These are phyloP conservation scores for Halictus ligatus DNA, from an alignment of 2,888 invertebrate genomes.

Conservation along the genomic window DNA sequence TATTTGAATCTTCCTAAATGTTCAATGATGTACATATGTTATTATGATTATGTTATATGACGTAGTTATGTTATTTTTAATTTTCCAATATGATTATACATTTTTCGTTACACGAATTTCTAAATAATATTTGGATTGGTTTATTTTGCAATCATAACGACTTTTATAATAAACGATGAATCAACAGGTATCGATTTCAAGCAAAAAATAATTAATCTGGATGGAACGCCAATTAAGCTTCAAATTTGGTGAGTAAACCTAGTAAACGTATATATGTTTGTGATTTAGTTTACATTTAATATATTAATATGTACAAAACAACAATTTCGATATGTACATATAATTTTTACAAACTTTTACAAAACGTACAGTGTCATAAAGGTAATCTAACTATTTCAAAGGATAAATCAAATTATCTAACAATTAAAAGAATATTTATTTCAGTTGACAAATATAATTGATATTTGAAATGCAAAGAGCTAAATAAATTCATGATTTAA, in stretches of 20 bases:
- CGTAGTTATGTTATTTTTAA: neutral
- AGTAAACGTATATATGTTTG: neutral
- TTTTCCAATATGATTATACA: neutral
- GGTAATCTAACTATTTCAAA: neutral
- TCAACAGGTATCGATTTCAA: slow-evolving; percentile 94
- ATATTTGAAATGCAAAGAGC: neutral
- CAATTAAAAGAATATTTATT: neutral
- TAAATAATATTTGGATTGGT: slow-evolving; percentile 1
- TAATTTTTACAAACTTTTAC: too few relatives aligned
- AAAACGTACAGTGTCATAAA: neutral
- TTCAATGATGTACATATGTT: neutral
- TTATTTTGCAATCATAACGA: neutral
- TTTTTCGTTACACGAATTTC: neutral
- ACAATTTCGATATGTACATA: neutral
- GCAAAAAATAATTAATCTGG: slow-evolving; percentile 94
- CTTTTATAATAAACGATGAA: slow-evolving; percentile 47
- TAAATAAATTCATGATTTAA: neutral
- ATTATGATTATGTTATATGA: too few relatives aligned
- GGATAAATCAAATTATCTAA: neutral
- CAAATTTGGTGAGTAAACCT: slow-evolving; percentile 87
- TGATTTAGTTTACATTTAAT: neutral
- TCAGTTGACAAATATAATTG: neutral
- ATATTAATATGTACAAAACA: neutral
- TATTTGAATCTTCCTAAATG: neutral
- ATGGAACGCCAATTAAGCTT: slow-evolving; percentile 93